Base-by-base conservation (phyloP, 2,888 invertebrate genomes). In the Philonicus albiceps region DNA sequence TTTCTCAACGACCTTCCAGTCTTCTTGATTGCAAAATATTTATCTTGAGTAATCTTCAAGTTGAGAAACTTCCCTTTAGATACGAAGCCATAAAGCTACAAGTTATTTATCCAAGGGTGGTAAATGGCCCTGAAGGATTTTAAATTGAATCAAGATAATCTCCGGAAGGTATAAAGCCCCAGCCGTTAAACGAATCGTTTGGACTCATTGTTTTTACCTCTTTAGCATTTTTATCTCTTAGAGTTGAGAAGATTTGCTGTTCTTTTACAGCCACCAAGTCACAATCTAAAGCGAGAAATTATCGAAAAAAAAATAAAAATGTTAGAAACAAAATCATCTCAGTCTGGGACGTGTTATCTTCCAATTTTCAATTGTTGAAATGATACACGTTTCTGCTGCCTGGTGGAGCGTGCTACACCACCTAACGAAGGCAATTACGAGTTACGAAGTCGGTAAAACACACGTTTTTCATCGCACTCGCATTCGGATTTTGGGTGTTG, bases 341-440 rank as follows among this genome's bases (percentile, higher is more conserved):
- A 27, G 53, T 27, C 64, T 27, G 16, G 13, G 49, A 78, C 78
- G 78, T 78, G 78, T 37, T 49, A 78, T 78, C 27, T 13, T 37
- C 49, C 30, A 13, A 49, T 49, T 43, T 49, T 27, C 27, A 22
- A 27, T 49, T 78, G 49, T 27, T 49, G 78, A 78, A 78, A 49
- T 49, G 22, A 13, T 78, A 27, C 78, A 78, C 78, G 78, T 78
- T 49, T 16, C 30, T 40, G 6, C 13, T 49, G 49, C 37, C 27
- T 78, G 27, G 49, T 27, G 49, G 30, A 22, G 49, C 78, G 78
- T 78, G 78, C 11, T 49, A 53, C 49, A 40, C n/a, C 27, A 37
- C 49, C 78, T 78, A 78, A 78, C 78, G 78, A 78, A 78, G 78
- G 53, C 78, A 78, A 49, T 78, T 49, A 78, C 49, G 78, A 49